Conservation (phyloP, 2,797 vertebrate species). For the Gouania willdenowi region DNA sequence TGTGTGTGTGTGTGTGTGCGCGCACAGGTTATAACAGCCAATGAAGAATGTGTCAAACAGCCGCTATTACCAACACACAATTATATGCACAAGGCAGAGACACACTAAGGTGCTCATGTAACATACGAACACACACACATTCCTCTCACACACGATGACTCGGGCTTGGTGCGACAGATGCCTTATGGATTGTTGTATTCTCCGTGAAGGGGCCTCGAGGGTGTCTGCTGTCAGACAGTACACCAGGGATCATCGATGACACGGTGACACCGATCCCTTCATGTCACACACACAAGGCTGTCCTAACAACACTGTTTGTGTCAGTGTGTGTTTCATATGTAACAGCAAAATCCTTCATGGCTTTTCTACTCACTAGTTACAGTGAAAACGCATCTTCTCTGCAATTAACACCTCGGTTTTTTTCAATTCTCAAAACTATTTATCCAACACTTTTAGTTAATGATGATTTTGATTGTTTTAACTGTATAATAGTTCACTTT, state of each 20-base stretch:
- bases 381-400: background rate
- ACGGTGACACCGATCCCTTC: constrained; percentile 65
- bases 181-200: constrained; percentile 70
- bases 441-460: too few species aligned
- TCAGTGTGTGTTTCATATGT: constrained; percentile 17
- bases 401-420: background rate
- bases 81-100: background rate
- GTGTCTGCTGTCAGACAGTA: constrained; percentile 71
- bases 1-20: too few species aligned
- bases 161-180: constrained; percentile 70
- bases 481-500: background rate
- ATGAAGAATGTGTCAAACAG: too few species aligned
- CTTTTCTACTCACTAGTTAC: background rate
- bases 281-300: constrained; percentile 52
- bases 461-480: background rate
- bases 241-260: constrained; percentile 74
- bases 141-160: constrained; percentile 9
- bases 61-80: background rate
- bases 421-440: too few species aligned
- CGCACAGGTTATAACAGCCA: too few species aligned
- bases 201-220: constrained; percentile 66
- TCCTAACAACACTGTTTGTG: constrained; percentile 26
- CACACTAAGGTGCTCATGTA: constrained; percentile 4
- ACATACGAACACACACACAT: constrained; percentile 1
- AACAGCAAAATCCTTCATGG: constrained; percentile 18